phyloP scores from a whole-genome alignment of 2,113 vertebrate genomes.

The Trachemys scripta region DNA sequence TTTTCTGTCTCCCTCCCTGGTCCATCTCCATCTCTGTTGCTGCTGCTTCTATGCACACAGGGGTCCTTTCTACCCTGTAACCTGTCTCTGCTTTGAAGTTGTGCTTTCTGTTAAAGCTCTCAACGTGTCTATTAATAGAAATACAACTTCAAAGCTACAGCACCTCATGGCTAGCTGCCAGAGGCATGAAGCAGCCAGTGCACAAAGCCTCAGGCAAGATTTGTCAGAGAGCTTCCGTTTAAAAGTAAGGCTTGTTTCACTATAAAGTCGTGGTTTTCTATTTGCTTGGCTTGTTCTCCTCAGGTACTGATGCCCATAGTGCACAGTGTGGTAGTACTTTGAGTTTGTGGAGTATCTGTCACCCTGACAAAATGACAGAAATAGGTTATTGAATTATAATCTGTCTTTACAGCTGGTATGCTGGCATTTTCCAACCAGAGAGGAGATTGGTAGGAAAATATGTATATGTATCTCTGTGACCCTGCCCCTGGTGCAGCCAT shows the following conservation, averaged over 20 bases:
- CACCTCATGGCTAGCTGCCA: background rate
- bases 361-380: background rate
- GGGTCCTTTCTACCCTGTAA: slow-evolving; percentile 9
- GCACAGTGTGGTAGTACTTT: fast-evolving
- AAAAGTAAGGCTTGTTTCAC: fast-evolving
- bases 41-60: background rate
- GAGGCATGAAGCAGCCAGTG: slow-evolving; percentile 12
- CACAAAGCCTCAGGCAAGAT: background rate
- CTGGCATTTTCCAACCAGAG: background rate
- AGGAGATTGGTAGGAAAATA: fast-evolving
- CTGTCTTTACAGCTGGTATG: background rate
- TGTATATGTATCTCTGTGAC: background rate
- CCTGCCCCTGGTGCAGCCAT: fast-evolving
- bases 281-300: background rate
- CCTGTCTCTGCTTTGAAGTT: background rate
- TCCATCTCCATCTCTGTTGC: background rate
- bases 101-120: slow-evolving; percentile 17
- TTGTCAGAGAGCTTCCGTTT: slow-evolving; percentile 6
- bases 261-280: background rate
- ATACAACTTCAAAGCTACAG: slow-evolving; percentile 14
- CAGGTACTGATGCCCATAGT: fast-evolving
- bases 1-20: slow-evolving; percentile 9
- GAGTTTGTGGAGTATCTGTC: background rate
- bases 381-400: background rate
- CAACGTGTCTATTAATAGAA: slow-evolving; percentile 51